Evolutionary conservation across 2,797 vertebrate species (phyloP).

Genomic region (Scolopax rusticola): DNA sequence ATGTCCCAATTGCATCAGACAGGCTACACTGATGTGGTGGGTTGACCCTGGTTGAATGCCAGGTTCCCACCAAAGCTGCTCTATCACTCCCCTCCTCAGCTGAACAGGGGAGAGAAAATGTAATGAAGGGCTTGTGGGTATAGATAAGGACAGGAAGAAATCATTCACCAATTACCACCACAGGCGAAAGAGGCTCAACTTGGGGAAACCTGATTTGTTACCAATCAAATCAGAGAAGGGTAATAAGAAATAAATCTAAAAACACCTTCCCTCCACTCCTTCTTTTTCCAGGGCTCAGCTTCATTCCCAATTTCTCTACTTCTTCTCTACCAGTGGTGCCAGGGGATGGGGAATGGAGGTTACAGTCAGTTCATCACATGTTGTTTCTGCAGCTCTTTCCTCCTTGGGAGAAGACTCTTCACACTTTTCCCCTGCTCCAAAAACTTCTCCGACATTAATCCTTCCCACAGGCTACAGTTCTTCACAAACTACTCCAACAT

Average conservation of each 20-base stretch:
- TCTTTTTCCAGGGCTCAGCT: not conserved
- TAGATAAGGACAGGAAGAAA: not conserved
- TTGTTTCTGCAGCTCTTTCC: not conserved
- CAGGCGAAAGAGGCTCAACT: not conserved
- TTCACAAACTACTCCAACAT: not conserved
- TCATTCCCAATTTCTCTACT: not conserved
- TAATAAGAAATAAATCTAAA: not conserved
- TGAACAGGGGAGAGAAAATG: not conserved
- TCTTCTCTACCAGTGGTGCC: not conserved
- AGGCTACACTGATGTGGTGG: not conserved
- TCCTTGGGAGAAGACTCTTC: not conserved
- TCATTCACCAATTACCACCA: not conserved
- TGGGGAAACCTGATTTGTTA: not conserved
- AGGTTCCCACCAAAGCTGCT: not conserved
- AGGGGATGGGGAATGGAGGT: not conserved
- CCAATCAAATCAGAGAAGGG: not conserved
- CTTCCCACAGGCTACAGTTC: not conserved
- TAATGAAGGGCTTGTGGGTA: not conserved
- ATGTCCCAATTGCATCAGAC: not conserved
- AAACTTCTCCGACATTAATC: not conserved
- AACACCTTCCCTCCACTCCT: too few relatives aligned
- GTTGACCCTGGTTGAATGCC: not conserved
- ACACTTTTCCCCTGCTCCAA: not conserved
- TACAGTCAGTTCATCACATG: not conserved
- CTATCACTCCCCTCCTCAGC: not conserved